Conservation (phyloP, 2,113 vertebrate species). For the Xenopus borealis region DNA sequence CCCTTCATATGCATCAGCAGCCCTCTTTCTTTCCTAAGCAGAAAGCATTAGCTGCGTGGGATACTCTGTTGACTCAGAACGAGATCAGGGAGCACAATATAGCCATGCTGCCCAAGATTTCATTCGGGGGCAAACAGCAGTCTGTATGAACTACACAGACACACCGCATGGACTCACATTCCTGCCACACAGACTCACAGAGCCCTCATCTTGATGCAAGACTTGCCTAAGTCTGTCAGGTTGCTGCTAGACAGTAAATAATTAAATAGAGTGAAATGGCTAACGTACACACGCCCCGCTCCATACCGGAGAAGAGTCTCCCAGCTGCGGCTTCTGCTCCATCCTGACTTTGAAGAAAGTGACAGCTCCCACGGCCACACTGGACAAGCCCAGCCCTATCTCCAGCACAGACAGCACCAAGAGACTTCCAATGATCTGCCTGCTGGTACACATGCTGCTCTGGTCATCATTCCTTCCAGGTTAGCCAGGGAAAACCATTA, state of each 20-base stretch:
- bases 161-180: too few relatives aligned
- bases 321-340: slow-evolving; percentile 84
- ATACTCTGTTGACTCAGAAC: neutral
- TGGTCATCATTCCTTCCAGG: slow-evolving; percentile 84
- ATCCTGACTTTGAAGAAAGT: slow-evolving; percentile 84
- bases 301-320: slow-evolving; percentile 98
- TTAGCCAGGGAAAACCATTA: slow-evolving; percentile 60
- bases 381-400: slow-evolving; percentile 96
- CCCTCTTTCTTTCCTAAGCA: neutral
- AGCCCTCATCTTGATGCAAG: too few relatives aligned
- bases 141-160: neutral
- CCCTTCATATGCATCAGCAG: neutral
- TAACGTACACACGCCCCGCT: slow-evolving; percentile 98
- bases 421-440: slow-evolving; percentile 96
- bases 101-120: neutral
- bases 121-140: neutral
- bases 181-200: too few relatives aligned
- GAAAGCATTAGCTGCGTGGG: neutral
- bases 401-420: slow-evolving; percentile 93
- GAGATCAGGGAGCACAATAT: neutral
- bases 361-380: slow-evolving; percentile 93
- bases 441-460: slow-evolving; percentile 94
- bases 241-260: slow-evolving; percentile 19
- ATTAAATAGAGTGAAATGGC: slow-evolving; percentile 79
- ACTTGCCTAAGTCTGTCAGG: too few relatives aligned